Conservation (phyloP, 1,140 invertebrate species). For the Spodoptera frugiperda region DNA sequence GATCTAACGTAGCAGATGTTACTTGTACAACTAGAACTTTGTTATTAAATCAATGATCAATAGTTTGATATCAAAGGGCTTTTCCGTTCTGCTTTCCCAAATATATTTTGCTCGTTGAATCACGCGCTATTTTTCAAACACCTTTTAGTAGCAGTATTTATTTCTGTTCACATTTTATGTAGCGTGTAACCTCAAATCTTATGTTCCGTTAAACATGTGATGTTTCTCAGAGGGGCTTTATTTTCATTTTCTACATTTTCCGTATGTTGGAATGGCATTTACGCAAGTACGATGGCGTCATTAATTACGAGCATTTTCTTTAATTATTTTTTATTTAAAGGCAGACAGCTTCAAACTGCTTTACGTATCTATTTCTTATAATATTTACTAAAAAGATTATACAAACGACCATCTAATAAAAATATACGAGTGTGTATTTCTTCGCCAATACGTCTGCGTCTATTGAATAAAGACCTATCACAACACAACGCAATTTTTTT, state of each 20-base stretch:
- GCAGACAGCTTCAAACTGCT: no score
- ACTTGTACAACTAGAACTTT: slow-evolving; percentile 17
- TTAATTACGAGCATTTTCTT: no score
- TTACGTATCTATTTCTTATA: no score
- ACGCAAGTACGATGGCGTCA: no score
- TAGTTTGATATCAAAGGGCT: slow-evolving; percentile 8
- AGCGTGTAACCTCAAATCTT: slow-evolving; percentile 17
- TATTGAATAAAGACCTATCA: no score
- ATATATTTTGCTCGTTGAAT: slow-evolving; percentile 27
- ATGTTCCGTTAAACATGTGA: not conserved
- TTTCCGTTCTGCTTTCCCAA: slow-evolving; percentile 9
- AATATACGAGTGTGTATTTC: no score
- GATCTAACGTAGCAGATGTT: slow-evolving; percentile 10
- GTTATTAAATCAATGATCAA: slow-evolving; percentile 22
- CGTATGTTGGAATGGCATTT: not conserved
- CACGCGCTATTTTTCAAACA: slow-evolving; percentile 4
- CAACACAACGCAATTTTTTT: no score
- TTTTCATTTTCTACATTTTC: not conserved
- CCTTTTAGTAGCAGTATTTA: not conserved
- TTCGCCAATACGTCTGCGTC: no score
- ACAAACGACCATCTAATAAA: no score
- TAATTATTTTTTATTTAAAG: no score
- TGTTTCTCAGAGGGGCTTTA: slow-evolving; percentile 4
- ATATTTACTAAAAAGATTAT: no score
- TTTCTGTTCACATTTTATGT: slow-evolving; percentile 15